Conservation (phyloP, 2,888 invertebrate species). For the Acronicta aceris region DNA sequence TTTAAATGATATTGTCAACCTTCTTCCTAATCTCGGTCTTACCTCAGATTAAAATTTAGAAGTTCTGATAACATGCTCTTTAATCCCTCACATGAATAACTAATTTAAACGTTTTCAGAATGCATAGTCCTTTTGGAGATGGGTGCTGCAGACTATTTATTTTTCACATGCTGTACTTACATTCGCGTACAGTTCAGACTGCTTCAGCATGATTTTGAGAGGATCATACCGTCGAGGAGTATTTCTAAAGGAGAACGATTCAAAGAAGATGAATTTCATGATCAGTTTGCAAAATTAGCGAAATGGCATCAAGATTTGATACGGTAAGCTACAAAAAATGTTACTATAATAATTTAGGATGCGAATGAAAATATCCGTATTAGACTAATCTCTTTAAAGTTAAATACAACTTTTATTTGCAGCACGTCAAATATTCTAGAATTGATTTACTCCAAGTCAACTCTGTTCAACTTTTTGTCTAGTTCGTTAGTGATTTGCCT, state of each 20-base stretch:
- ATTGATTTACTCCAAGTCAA: slow-evolving; percentile 68
- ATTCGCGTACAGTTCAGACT: slow-evolving; percentile 65
- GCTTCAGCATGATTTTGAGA: slow-evolving; percentile 60
- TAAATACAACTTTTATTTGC: slow-evolving; percentile 20
- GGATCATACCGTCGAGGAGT: slow-evolving; percentile 39
- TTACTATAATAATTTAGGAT: background rate
- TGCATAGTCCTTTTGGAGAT: slow-evolving; percentile 62
- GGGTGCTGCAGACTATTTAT: slow-evolving; percentile 65
- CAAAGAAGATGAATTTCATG: slow-evolving; percentile 28
- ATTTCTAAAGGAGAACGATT: slow-evolving; percentile 18
- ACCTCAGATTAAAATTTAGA: too few species aligned
- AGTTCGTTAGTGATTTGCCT: slow-evolving; percentile 74
- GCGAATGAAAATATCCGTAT: too few species aligned
- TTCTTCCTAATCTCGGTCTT: too few species aligned
- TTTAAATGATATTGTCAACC: too few species aligned
- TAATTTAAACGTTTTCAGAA: slow-evolving; percentile 57
- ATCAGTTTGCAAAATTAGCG: slow-evolving; percentile 53
- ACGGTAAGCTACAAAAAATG: slow-evolving; percentile 46
- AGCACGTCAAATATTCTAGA: slow-evolving; percentile 67
- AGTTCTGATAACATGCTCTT: too few species aligned
- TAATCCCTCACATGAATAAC: background rate
- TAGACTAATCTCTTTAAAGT: background rate
- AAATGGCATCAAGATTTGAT: slow-evolving; percentile 66
- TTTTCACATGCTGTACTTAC: slow-evolving; percentile 66
- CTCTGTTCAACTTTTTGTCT: slow-evolving; percentile 67